Evolutionary conservation across 2,113 vertebrate genomes (phyloP).

Genomic region (Proteles cristata): DNA sequence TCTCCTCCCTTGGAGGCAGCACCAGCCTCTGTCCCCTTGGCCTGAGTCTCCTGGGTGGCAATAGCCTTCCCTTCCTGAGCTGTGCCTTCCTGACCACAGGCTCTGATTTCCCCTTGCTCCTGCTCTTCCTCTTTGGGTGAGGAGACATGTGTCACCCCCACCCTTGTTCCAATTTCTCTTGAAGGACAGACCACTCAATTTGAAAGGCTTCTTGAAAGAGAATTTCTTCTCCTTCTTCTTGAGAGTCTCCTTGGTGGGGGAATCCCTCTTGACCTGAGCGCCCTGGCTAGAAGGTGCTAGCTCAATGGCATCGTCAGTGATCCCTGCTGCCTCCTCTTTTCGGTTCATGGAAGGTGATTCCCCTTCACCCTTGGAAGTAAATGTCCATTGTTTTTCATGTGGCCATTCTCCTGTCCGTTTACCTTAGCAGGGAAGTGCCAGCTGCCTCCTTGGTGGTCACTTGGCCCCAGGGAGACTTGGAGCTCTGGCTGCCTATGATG

Average conservation of each 20-base stretch:
- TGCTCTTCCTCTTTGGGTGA: conserved; percentile 88
- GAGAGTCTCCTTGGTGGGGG: conserved; percentile 91
- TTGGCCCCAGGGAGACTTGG: too few relatives aligned
- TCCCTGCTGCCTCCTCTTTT: conserved; percentile 90
- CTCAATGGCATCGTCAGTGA: conserved; percentile 92
- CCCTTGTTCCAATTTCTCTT: conserved; percentile 94
- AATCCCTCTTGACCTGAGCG: conserved; percentile 89
- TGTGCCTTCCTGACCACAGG: conserved; percentile 84
- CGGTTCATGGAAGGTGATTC: conserved; percentile 88
- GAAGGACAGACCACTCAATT: conserved; percentile 95
- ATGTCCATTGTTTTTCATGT: conserved; percentile 95
- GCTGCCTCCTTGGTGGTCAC: too few relatives aligned
- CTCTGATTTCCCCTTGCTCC: conserved; percentile 73
- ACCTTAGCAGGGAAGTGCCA: too few relatives aligned
- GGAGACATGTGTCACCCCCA: conserved; percentile 82
- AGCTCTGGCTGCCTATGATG: too few relatives aligned
- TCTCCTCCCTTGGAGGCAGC: conserved; percentile 69
- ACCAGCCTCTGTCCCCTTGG: conserved; percentile 80
- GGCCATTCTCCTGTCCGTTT: conserved; percentile 93
- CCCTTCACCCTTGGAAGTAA: conserved; percentile 90
- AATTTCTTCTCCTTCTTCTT: conserved; percentile 98
- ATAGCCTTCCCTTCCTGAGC: conserved; percentile 75
- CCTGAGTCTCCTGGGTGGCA: conserved; percentile 64
- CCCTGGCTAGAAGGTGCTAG: conserved; percentile 90
- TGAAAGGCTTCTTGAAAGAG: conserved; percentile 97